phyloP scores from a whole-genome alignment of 2,888 invertebrate genomes.

The Caenorhabditis zanzibari region DNA sequence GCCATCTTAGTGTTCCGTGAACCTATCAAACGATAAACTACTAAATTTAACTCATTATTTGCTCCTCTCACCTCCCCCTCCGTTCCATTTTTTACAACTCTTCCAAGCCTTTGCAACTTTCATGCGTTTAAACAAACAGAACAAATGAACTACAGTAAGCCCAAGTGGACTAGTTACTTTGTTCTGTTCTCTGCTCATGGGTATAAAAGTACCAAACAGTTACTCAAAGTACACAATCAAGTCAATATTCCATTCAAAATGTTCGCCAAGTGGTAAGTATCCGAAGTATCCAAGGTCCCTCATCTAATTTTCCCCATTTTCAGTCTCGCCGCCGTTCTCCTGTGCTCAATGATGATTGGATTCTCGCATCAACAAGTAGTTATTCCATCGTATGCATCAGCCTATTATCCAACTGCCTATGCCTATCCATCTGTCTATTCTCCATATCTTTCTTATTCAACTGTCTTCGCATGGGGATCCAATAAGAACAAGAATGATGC shows the following conservation, averaged over 20 bases:
- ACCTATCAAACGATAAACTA: neutral
- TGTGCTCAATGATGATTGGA: constrained; percentile 6
- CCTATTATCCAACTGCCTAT: too few species aligned
- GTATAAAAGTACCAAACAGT: neutral
- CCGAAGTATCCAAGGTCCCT: neutral
- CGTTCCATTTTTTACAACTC: neutral
- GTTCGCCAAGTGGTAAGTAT: neutral
- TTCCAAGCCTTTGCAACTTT: neutral
- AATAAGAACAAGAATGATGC: too few species aligned
- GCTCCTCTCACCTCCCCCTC: neutral
- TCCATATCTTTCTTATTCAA: too few species aligned
- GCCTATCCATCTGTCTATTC: too few species aligned
- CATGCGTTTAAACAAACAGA: neutral
- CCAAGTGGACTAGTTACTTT: neutral
- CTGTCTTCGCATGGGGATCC: too few species aligned
- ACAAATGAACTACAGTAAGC: neutral
- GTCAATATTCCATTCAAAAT: neutral
- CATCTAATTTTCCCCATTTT: neutral
- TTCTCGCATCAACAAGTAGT: too few species aligned
- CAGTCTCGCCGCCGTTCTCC: neutral
- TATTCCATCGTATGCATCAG: too few species aligned
- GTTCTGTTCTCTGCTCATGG: neutral
- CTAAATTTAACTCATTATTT: neutral
- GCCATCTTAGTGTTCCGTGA: neutral
- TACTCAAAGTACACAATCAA: neutral